Base-by-base conservation (phyloP, 2,888 invertebrate genomes). In the Carpatolechia fugitivella region DNA sequence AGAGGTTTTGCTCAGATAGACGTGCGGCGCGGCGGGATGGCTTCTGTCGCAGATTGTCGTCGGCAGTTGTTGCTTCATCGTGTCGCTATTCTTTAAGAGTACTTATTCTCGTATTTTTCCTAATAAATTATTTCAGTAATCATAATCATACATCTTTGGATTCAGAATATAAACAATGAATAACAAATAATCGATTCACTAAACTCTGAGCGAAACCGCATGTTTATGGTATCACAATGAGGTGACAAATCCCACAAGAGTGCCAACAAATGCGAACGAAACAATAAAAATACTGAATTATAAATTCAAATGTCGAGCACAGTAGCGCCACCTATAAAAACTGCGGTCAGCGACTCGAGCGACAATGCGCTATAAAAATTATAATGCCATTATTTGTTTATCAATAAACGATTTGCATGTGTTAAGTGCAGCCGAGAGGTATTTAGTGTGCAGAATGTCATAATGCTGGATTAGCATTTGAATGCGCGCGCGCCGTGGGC, bases 381-480 rank as follows among this genome's bases (percentile, higher is more conserved):
- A 84, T 86, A 84, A 86, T 82, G 68, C 73, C 74, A 82, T 82
- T 84, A 84, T 85, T 86, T 84, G 87, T 84, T 82, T 84, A 85
- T 84, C 82, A 83, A 86, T 84, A 82, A 78, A 72, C 73, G 76
- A 86, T 88, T 87, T 81, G 87, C 87, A 88, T 88, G 83, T 85
- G 85, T 79, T 79, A 81, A 81, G 75, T 82, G 80, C 73, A 73
- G 63, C 61, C 65, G 70, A 72, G 68, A 63, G 63, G 73, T 68
- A 71, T 68, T 72, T 74, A 72, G 74, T 62, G 64, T 57, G 70
- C 61, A 63, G 57, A 60, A 68, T 69, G 69, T 68, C 66, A 70
- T 69, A 70, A 72, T 63, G 69, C 58, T 62, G 70, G 79, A 81
- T 86, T 83, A 74, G 71, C 83, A 82, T 85, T 69, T 72, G 72